Evolutionary conservation across 2,113 vertebrate genomes (phyloP).

Genomic region (Peromyscus californicus): DNA sequence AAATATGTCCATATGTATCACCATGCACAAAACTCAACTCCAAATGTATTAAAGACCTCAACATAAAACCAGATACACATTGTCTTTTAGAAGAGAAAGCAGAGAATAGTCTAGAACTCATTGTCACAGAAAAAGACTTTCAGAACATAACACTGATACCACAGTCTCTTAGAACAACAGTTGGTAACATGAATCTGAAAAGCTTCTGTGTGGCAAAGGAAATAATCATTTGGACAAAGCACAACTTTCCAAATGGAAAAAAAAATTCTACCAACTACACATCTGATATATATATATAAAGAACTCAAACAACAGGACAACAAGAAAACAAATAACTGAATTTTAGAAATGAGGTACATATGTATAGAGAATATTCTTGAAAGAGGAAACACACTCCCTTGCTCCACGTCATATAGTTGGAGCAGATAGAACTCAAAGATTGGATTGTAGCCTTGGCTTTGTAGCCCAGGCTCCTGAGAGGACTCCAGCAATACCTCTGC

Average conservation of each 20-base stretch:
- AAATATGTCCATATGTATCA: not conserved
- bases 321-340: not conserved
- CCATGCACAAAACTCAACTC: not conserved
- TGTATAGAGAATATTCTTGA: no score
- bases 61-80: not conserved
- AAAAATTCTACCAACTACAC: not conserved
- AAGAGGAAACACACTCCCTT: no score
- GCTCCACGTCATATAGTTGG: no score
- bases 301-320: not conserved
- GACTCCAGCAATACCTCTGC: no score
- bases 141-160: not conserved
- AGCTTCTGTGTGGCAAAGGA: not conserved
- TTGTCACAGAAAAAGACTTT: not conserved
- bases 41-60: not conserved
- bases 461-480: no score
- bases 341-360: not conserved
- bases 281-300: not conserved
- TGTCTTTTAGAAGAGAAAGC: not conserved
- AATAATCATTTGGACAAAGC: not conserved
- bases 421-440: no score
- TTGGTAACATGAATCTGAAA: not conserved
- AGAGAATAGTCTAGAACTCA: not conserved
- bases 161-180: not conserved
- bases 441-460: no score
- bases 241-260: not conserved